Evolutionary conservation across 2,888 invertebrate genomes (phyloP).

Genomic region (Allygus modestus): DNA sequence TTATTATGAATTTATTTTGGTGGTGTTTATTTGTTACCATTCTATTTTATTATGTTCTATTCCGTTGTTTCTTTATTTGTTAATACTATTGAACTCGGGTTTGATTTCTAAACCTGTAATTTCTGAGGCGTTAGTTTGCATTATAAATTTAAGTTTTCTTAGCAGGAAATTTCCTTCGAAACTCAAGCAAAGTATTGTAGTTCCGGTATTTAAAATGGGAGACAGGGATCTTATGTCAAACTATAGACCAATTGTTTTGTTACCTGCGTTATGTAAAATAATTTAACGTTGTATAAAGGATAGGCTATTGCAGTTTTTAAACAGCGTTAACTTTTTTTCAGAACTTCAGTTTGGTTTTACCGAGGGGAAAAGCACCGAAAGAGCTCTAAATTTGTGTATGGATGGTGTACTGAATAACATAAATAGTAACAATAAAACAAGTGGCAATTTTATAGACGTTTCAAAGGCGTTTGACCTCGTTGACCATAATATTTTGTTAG

Average conservation of each 20-base stretch:
- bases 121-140: neutral
- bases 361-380: neutral
- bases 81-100: too few relatives aligned
- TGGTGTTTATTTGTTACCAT: too few relatives aligned
- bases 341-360: neutral
- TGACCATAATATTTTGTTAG: neutral
- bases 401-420: neutral
- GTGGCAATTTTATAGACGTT: conserved; percentile 3
- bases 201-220: neutral
- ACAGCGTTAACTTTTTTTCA: neutral
- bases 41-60: too few relatives aligned
- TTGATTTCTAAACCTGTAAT: neutral
- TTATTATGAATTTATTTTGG: too few relatives aligned
- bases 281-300: neutral
- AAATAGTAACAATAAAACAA: neutral
- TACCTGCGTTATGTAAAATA: neutral
- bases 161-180: neutral
- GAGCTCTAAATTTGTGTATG: neutral
- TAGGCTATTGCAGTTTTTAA: neutral
- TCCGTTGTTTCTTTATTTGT: too few relatives aligned
- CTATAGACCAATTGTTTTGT: too few relatives aligned
- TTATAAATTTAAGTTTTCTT: neutral
- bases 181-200: neutral
- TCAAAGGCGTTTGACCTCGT: neutral
- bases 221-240: neutral